A percentile compares a stretch with the other conserved stretches of the same genome.
Conservation (phyloP, 2,888 invertebrate genomes). For the Aphidoletes aphidimyza region DNA sequence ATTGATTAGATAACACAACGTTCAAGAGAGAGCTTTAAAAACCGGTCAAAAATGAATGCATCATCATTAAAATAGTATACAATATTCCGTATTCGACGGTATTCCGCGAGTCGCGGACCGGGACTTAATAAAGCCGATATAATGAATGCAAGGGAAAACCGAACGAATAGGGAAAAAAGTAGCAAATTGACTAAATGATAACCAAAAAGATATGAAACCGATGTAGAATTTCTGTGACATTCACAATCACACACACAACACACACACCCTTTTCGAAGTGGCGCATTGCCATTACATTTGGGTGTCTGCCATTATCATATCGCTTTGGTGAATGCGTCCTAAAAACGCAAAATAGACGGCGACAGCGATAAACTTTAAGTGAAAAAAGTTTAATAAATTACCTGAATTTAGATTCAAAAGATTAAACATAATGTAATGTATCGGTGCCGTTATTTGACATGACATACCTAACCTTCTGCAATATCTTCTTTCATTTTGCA, state of each 20-base stretch:
- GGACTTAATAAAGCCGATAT: background rate
- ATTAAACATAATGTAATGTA: slow-evolving; percentile 47
- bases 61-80: too few relatives aligned
- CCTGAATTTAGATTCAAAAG: slow-evolving; percentile 52
- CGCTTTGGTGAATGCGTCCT: slow-evolving; percentile 35
- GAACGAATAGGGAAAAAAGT: too few relatives aligned
- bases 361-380: slow-evolving; percentile 51
- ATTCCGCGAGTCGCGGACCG: too few relatives aligned
- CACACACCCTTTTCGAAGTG: slow-evolving; percentile 14
- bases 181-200: slow-evolving; percentile 46
- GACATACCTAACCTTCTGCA: slow-evolving; percentile 53
- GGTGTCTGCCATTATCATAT: background rate
- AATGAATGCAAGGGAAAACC: too few relatives aligned
- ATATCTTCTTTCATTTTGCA: background rate
- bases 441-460: slow-evolving; percentile 45
- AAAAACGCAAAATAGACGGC: slow-evolving; percentile 46
- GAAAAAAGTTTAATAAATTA: slow-evolving; percentile 53
- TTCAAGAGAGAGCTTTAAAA: too few relatives aligned
- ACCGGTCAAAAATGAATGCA: too few relatives aligned
- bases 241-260: background rate
- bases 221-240: slow-evolving; percentile 18
- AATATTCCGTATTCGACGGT: too few relatives aligned
- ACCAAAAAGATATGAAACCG: slow-evolving; percentile 28
- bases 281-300: background rate
- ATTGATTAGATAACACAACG: too few relatives aligned